Evolutionary conservation across 2,113 vertebrate genomes (phyloP).

Genomic region (Serinus canaria): DNA sequence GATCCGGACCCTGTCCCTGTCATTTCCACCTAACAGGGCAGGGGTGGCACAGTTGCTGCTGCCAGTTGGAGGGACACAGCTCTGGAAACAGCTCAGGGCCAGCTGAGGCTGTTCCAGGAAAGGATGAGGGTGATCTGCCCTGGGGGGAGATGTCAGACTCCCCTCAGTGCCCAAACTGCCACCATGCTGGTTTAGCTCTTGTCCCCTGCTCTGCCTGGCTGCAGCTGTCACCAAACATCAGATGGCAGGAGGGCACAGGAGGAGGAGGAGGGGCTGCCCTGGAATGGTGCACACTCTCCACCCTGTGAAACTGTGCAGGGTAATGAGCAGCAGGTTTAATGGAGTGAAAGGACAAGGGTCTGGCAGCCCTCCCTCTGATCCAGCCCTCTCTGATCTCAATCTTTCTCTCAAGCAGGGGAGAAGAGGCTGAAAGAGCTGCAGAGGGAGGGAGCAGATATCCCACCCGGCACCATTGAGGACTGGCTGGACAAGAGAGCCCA

Average conservation of each 20-base stretch:
- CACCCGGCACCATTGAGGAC: constrained; percentile 75
- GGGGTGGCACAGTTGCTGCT: neutral
- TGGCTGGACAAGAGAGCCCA: constrained; percentile 89
- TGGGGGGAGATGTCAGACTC: neutral
- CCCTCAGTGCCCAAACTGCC: neutral
- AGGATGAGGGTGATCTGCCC: neutral
- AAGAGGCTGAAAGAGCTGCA: constrained; percentile 73
- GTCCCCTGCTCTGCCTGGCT: neutral
- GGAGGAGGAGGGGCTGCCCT: neutral
- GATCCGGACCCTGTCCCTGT: neutral
- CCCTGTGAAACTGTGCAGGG: neutral
- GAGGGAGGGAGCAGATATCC: constrained; percentile 41
- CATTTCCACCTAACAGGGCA: neutral
- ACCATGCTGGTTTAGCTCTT: neutral
- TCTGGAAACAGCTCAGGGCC: neutral
- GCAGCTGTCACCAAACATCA: neutral
- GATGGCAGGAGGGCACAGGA: neutral
- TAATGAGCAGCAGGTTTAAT: neutral
- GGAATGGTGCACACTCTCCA: neutral
- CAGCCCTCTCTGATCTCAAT: neutral
- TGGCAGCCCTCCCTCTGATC: neutral
- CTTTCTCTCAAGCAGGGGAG: constrained; percentile 74
- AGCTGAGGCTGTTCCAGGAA: neutral
- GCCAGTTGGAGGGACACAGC: neutral
- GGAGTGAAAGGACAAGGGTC: neutral